These are phyloP conservation scores for Nemopilema nomurai DNA, from an alignment of 30 jellyfish, hydroid and myxozoan genomes.

Conservation along the genomic window DNA sequence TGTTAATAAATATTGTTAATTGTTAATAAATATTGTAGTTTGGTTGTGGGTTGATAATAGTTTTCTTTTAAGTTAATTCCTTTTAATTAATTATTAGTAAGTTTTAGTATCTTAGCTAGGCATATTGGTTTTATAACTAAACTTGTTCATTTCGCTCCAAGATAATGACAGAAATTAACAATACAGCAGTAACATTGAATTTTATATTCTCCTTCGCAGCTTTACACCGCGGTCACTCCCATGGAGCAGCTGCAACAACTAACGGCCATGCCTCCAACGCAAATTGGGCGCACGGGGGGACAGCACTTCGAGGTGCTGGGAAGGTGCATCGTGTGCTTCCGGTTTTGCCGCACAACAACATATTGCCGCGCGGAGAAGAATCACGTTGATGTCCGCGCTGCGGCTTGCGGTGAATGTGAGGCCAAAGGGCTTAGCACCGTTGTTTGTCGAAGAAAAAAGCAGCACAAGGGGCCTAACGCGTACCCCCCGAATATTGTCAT, in stretches of 20 bases:
- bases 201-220: constrained; percentile 8
- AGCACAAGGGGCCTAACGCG: constrained; percentile 97
- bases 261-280: constrained; percentile 43
- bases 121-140: neutral
- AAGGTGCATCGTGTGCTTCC: constrained; percentile 91
- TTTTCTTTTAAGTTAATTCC: too few species aligned
- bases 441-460: constrained; percentile 89
- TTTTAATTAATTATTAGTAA: too few species aligned
- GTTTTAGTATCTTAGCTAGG: neutral
- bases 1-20: too few species aligned
- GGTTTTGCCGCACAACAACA: constrained; percentile 97
- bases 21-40: too few species aligned
- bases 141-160: too few species aligned
- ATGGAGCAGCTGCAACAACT: constrained; percentile 41
- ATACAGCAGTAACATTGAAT: neutral
- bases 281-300: constrained; percentile 75
- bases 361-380: constrained; percentile 98
- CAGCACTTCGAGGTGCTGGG: constrained; percentile 98
- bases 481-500: constrained; percentile 93
- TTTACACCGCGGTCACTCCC: constrained; percentile 48
- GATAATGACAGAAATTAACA: neutral
- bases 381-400: constrained; percentile 94
- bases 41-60: too few species aligned
- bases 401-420: constrained; percentile 97
- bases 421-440: constrained; percentile 91